Percentiles rank a stretch among this genome's conserved stretches.
phyloP scores from a whole-genome alignment of 2,888 invertebrate species.

The Seira sanloemensis region DNA sequence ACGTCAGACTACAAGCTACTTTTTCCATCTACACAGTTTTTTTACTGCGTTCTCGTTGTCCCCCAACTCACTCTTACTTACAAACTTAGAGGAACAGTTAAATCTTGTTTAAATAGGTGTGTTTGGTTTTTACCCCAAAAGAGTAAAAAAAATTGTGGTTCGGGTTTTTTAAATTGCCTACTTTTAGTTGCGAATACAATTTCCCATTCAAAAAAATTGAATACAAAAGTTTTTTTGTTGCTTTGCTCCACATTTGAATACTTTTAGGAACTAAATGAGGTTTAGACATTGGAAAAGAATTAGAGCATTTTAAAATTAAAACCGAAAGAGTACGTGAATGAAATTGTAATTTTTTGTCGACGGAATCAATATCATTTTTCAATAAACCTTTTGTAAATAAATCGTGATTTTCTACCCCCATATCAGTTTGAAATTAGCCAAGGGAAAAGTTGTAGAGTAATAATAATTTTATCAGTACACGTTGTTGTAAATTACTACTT shows the following conservation, averaged over 20 bases:
- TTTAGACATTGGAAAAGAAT: too few species aligned
- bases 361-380: background rate
- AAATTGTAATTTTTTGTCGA: background rate
- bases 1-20: background rate
- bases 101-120: background rate
- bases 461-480: background rate
- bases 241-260: too few species aligned
- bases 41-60: background rate
- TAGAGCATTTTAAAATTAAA: background rate
- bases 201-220: too few species aligned
- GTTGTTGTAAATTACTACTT: background rate
- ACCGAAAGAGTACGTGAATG: background rate
- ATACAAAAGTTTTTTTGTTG: too few species aligned
- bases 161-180: background rate
- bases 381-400: background rate
- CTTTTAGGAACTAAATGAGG: too few species aligned
- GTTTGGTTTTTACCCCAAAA: background rate
- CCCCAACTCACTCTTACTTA: background rate
- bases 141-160: background rate
- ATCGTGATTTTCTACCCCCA: background rate
- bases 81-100: background rate
- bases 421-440: background rate
- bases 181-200: background rate
- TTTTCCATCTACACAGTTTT: background rate
- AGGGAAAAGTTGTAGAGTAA: background rate